Base-by-base conservation (phyloP, 1,140 invertebrate genomes). In the Conopomorpha cramerella region DNA sequence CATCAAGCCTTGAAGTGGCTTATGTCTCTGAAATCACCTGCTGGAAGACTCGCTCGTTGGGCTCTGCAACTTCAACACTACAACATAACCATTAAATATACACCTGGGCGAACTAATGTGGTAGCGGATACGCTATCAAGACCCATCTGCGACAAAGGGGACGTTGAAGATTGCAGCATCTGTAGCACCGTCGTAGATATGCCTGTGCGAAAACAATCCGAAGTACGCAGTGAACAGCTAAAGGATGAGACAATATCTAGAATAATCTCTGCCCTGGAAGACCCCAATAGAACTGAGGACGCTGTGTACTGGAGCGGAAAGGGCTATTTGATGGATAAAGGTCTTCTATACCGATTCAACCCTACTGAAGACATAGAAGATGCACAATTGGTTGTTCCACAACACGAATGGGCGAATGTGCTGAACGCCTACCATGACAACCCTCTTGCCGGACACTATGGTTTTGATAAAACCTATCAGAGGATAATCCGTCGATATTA, bases 281-380 rank as follows among this genome's bases (percentile, higher is more conserved):
- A 36, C 16, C 31, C 17, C 10, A 27, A 37, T 2, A 8, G 7
- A 7, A 16, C 28, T n/a, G 36, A 34, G 16, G 19, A 40, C 27
- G 23, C 25, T 11, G 18, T 7, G 4, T 27, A 19, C 16, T 55
- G 44, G 42, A 27, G 40, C 6, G 41, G 39, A 13, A 33, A 45
- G 30, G 46, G 53, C 3, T 70, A 53, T 23, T 12, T 55, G 1
- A 36, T 62, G 19, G 44, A 31, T 14, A 37, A 63, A 31, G 52
- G 54, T 0, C 7, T 55, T 0, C 36, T 58, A 8, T 57, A 49
- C 40, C 43, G 50, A 17, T 30, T 46, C 30, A 23, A 32, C 1
- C 37, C 39, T 15, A 46, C 53, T 15, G 31, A 30, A 15, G 51
- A 59, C 27, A 25, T 11, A 2, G 45, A 56, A 26, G 36, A 51